phyloP scores from a whole-genome alignment of 2,797 vertebrate species.

The Serranus cabrilla region DNA sequence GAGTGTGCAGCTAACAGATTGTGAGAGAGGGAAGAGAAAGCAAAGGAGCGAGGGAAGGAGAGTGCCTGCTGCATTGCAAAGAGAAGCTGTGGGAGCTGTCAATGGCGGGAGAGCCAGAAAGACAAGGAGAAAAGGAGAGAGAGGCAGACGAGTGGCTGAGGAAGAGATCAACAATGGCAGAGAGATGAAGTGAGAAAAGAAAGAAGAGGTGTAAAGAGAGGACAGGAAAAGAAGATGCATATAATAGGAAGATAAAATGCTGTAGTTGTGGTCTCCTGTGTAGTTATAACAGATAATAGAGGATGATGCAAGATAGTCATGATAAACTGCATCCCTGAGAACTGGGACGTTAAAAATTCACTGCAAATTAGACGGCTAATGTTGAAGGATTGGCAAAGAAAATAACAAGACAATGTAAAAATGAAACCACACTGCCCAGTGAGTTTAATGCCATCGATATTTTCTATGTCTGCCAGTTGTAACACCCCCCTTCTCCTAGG shows the following conservation, averaged over 20 bases:
- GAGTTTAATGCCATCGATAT: conserved; percentile 43
- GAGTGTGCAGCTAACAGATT: conserved; percentile 81
- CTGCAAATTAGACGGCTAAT: conserved; percentile 24
- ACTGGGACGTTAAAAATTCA: conserved; percentile 26
- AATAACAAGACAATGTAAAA: neutral
- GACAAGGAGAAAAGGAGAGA: conserved; percentile 7
- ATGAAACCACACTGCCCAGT: conserved; percentile 5
- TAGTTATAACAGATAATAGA: conserved; percentile 38
- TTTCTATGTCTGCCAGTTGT: conserved; percentile 48
- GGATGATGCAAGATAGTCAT: conserved; percentile 19
- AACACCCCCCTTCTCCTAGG: conserved; percentile 23
- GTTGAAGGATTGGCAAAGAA: conserved; percentile 13
- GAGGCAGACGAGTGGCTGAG: conserved; percentile 18
- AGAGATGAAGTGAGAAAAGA: conserved; percentile 11
- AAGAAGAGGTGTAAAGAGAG: conserved; percentile 13
- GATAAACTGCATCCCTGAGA: conserved; percentile 20
- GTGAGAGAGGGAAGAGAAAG: conserved; percentile 51
- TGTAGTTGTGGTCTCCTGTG: conserved; percentile 38
- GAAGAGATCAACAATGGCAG: conserved; percentile 41
- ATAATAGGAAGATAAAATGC: conserved; percentile 31
- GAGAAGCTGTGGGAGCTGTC: conserved; percentile 60
- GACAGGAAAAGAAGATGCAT: conserved; percentile 8
- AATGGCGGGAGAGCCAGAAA: conserved; percentile 32
- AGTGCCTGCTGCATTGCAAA: conserved; percentile 55
- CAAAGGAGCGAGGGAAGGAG: conserved; percentile 29